These are phyloP conservation scores for Ptychochromis oligacanthus DNA, from an alignment of 2,113 vertebrate species.

Conservation along the genomic window DNA sequence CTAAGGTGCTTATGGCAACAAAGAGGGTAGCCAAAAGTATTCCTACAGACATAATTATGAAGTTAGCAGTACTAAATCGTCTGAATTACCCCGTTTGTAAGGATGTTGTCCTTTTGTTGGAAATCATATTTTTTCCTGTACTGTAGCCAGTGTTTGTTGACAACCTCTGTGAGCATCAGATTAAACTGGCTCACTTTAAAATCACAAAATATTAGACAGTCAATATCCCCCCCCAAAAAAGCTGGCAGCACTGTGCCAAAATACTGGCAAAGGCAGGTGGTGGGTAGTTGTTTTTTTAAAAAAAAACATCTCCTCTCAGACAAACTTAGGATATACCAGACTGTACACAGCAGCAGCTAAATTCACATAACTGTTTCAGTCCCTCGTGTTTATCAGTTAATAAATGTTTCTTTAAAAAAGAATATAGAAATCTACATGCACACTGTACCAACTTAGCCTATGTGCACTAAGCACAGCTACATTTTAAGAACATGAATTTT, in stretches of 20 bases:
- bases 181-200: background rate
- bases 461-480: background rate
- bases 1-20: too few relatives aligned
- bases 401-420: background rate
- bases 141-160: background rate
- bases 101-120: background rate
- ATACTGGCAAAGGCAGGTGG: background rate
- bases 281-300: too few relatives aligned
- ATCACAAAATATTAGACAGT: background rate
- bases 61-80: too few relatives aligned
- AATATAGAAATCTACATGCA: too few relatives aligned
- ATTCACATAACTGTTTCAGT: too few relatives aligned
- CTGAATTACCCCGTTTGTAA: too few relatives aligned
- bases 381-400: background rate
- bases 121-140: background rate
- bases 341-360: too few relatives aligned
- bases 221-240: background rate
- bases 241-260: slow-evolving; percentile 5
- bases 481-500: background rate
- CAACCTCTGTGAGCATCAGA: background rate
- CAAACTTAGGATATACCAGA: too few relatives aligned
- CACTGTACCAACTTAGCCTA: background rate
- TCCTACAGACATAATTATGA: too few relatives aligned
- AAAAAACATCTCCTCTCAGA: background rate
- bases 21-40: too few relatives aligned